These are phyloP conservation scores for Diphyllodes magnificus DNA, from an alignment of 2,113 vertebrate genomes.

Conservation along the genomic window DNA sequence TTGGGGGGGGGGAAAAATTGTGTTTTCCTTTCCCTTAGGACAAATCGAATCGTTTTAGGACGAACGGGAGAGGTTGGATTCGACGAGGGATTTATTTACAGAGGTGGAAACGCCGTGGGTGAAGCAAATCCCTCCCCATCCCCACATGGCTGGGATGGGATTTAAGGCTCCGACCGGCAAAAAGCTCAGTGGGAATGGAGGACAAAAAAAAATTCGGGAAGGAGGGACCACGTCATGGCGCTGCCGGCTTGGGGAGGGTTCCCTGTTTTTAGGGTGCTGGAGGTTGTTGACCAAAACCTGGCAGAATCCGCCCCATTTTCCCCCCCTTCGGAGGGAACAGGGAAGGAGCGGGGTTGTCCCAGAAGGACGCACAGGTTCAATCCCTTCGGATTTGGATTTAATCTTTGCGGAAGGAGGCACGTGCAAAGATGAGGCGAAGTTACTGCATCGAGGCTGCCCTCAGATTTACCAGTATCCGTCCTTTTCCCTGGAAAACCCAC, in stretches of 20 bases:
- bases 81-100: neutral
- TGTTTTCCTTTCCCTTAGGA: neutral
- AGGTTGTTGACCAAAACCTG: neutral
- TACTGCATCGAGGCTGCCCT: neutral
- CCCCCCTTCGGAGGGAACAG: neutral
- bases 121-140: neutral
- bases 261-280: neutral
- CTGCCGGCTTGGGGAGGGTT: neutral
- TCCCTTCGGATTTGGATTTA: neutral
- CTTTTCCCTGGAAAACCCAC: neutral
- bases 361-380: neutral
- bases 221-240: neutral
- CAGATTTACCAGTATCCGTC: neutral
- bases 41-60: neutral
- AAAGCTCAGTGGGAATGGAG: neutral
- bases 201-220: neutral
- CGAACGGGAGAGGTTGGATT: neutral
- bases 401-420: neutral
- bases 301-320: neutral
- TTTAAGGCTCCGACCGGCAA: conserved; percentile 31
- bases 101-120: neutral
- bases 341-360: neutral
- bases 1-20: neutral
- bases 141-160: neutral
- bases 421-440: neutral